These are phyloP conservation scores for Tillus elongatus DNA, from an alignment of 2,888 invertebrate genomes.

Conservation along the genomic window DNA sequence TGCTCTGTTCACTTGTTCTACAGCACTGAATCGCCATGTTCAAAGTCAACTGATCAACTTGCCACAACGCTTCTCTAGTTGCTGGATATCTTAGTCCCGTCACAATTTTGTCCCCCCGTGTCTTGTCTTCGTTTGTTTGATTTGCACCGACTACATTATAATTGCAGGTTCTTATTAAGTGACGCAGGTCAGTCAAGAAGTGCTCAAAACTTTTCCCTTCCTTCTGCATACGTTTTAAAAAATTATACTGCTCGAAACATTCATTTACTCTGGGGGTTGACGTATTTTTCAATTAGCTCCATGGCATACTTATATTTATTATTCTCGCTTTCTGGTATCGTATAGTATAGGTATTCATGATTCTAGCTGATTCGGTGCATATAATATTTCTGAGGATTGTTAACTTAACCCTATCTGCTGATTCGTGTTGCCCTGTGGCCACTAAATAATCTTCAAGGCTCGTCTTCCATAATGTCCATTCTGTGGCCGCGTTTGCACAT, in stretches of 20 bases:
- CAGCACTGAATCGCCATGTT: slow-evolving; percentile 21
- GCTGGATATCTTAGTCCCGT: slow-evolving; percentile 19
- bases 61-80: slow-evolving; percentile 19
- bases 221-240: slow-evolving; percentile 20
- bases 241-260: slow-evolving; percentile 22
- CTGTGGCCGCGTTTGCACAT: slow-evolving; percentile 19
- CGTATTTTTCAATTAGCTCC: slow-evolving; percentile 18
- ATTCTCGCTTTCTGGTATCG: not conserved
- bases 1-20: slow-evolving; percentile 22
- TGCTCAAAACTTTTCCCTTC: slow-evolving; percentile 24
- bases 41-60: slow-evolving; percentile 20
- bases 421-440: slow-evolving; percentile 20
- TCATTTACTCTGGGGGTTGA: slow-evolving; percentile 23
- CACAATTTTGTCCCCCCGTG: slow-evolving; percentile 21
- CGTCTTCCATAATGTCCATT: slow-evolving; percentile 24
- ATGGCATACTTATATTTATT: slow-evolving; percentile 15
- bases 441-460: slow-evolving; percentile 22
- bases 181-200: slow-evolving; percentile 16
- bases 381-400: slow-evolving; percentile 22
- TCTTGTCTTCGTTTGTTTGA: slow-evolving; percentile 18
- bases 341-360: too few species aligned
- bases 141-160: slow-evolving; percentile 10
- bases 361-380: slow-evolving; percentile 18
- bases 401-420: slow-evolving; percentile 17
- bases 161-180: slow-evolving; percentile 8